Percentiles rank a stretch among this genome's conserved stretches.
Evolutionary conservation across 2,888 invertebrate species (phyloP).

Genomic region (Trachelus tabidus): DNA sequence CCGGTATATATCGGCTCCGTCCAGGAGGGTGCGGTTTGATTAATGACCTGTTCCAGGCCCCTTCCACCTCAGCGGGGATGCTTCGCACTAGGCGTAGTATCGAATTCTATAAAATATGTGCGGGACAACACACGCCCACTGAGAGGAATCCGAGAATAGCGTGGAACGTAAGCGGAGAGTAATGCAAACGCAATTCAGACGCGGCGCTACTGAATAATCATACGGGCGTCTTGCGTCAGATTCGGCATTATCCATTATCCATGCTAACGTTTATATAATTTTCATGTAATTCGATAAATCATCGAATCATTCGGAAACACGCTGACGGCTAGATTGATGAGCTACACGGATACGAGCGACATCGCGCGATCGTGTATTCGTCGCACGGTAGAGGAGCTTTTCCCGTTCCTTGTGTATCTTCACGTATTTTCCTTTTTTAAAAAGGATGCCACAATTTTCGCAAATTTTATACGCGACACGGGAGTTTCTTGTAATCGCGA

Average conservation of each 20-base stretch:
- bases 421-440: not conserved
- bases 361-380: too few species aligned
- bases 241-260: slow-evolving; percentile 4
- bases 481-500: slow-evolving; percentile 49
- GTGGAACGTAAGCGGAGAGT: not conserved
- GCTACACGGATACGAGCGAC: too few species aligned
- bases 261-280: not conserved
- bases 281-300: too few species aligned
- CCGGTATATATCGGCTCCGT: slow-evolving; percentile 53
- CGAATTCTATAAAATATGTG: slow-evolving; percentile 59
- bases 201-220: slow-evolving; percentile 4
- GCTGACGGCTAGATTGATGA: too few species aligned
- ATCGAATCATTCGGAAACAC: too few species aligned
- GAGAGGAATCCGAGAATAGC: too few species aligned
- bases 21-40: slow-evolving; percentile 65
- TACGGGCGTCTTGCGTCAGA: not conserved
- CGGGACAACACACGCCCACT: too few species aligned
- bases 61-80: slow-evolving; percentile 47
- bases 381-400: slow-evolving; percentile 1
- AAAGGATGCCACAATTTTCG: too few species aligned
- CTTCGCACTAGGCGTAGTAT: slow-evolving; percentile 54
- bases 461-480: not conserved
- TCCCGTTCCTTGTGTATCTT: slow-evolving; percentile 3
- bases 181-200: not conserved
- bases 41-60: slow-evolving; percentile 64